These are phyloP conservation scores for Odontomyia ornata DNA, from an alignment of 2,888 invertebrate species.

Conservation along the genomic window DNA sequence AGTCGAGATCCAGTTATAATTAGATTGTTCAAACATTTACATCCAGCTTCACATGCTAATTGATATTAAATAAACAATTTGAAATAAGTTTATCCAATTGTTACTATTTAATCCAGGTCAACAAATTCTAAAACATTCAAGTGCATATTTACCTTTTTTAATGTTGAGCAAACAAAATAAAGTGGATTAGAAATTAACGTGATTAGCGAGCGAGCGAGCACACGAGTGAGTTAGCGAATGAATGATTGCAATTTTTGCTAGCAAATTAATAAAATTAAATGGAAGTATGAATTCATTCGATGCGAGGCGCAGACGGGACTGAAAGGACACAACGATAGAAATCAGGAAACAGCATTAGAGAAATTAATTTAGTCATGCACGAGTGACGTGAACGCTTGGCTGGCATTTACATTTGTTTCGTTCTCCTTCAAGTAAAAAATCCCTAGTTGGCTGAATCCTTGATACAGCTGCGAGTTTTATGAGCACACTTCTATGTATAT, in stretches of 20 bases:
- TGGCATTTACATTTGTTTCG: neutral
- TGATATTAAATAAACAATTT: neutral
- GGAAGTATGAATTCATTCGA: neutral
- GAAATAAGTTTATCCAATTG: neutral
- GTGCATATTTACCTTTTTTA: neutral
- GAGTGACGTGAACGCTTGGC: neutral
- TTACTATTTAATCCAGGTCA: neutral
- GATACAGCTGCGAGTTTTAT: too few species aligned
- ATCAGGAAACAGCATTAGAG: neutral
- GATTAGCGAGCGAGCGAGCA: neutral
- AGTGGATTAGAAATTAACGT: neutral
- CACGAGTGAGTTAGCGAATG: neutral
- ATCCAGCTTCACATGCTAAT: neutral
- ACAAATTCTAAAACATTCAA: neutral
- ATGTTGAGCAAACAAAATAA: neutral
- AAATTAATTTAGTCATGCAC: conserved; percentile 1
- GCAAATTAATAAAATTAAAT: neutral
- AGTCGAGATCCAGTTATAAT: neutral
- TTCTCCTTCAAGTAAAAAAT: neutral
- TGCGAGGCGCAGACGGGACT: neutral
- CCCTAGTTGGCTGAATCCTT: neutral
- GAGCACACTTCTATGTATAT: too few species aligned
- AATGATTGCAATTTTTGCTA: neutral
- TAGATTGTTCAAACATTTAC: neutral
- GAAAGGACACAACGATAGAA: neutral